These are phyloP conservation scores for Phalera bucephala DNA, from an alignment of 2,888 invertebrate species.

Conservation along the genomic window DNA sequence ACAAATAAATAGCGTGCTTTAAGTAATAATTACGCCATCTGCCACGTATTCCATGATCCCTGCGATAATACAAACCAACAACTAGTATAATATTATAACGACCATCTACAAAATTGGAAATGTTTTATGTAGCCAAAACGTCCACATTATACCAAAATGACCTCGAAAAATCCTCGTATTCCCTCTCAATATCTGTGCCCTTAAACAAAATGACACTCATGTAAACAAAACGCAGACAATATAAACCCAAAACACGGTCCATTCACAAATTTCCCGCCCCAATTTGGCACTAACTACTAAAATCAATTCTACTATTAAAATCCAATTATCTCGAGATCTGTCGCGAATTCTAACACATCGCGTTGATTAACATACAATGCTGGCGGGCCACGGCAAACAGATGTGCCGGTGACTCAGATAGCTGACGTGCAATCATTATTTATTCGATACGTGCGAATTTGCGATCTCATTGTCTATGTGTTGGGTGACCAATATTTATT, in stretches of 20 bases:
- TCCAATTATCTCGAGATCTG: slow-evolving; percentile 40
- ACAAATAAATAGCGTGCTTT: too few relatives aligned
- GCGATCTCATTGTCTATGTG: slow-evolving; percentile 21
- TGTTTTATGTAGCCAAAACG: too few relatives aligned
- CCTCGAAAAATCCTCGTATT: too few relatives aligned
- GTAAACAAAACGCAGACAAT: too few relatives aligned
- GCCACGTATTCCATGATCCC: too few relatives aligned
- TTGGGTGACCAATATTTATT: background rate
- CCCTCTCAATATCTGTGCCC: too few relatives aligned
- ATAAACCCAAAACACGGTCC: background rate
- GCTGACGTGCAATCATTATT: slow-evolving; percentile 29
- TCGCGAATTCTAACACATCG: slow-evolving; percentile 43
- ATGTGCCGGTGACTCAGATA: slow-evolving; percentile 41
- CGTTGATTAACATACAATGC: slow-evolving; percentile 66
- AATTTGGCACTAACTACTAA: background rate
- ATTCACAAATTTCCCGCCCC: background rate
- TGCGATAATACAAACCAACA: too few relatives aligned
- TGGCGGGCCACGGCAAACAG: slow-evolving; percentile 38
- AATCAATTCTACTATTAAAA: slow-evolving; percentile 43
- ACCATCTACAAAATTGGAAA: too few relatives aligned
- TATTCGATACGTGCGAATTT: slow-evolving; percentile 32
- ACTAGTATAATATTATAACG: too few relatives aligned
- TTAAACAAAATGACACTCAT: slow-evolving; percentile 1
- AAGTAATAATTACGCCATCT: too few relatives aligned
- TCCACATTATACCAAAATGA: too few relatives aligned